These are phyloP conservation scores for Cacatua alba DNA, from an alignment of 2,113 vertebrate species.

Conservation along the genomic window DNA sequence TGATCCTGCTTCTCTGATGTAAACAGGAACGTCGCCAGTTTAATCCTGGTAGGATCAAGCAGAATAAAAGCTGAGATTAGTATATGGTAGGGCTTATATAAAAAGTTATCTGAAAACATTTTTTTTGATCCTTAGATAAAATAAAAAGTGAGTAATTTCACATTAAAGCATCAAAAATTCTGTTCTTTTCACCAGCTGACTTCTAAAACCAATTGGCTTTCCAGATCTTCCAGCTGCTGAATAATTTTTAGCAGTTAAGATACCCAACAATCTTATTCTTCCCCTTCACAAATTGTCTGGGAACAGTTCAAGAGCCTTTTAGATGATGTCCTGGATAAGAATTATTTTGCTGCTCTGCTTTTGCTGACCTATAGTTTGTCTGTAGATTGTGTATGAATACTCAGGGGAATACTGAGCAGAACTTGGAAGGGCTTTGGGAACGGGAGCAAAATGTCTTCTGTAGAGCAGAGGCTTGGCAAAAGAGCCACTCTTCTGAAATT, in stretches of 20 bases:
- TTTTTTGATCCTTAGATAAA: background rate
- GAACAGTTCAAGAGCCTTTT: slow-evolving; percentile 18
- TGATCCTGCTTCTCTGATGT: background rate
- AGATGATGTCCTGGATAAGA: slow-evolving; percentile 11
- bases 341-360: slow-evolving; percentile 24
- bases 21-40: background rate
- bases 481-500: background rate
- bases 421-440: background rate
- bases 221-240: background rate
- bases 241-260: background rate
- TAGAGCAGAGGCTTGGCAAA: background rate
- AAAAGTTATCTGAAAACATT: background rate
- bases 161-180: background rate
- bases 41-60: background rate
- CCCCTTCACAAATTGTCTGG: background rate
- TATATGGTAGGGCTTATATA: background rate
- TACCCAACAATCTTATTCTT: background rate
- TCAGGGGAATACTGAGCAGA: background rate
- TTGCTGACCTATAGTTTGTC: background rate
- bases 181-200: background rate
- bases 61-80: background rate
- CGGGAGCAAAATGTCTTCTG: background rate
- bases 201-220: background rate
- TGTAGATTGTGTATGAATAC: background rate
- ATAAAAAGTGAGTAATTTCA: background rate